phyloP scores from a whole-genome alignment of 2,888 invertebrate genomes.

The Pasiphila rectangulata region DNA sequence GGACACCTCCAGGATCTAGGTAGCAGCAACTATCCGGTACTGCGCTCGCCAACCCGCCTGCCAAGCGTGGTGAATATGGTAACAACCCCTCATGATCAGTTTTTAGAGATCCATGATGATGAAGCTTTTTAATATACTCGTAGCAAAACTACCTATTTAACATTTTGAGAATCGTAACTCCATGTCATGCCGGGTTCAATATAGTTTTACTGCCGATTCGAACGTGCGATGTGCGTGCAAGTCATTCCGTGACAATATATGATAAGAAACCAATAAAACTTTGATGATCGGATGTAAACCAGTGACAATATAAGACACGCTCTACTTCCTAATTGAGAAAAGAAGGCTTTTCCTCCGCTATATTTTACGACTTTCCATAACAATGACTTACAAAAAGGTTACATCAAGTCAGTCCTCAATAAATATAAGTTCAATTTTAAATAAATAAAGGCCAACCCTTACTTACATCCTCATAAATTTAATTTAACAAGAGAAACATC shows the following conservation, averaged over 20 bases:
- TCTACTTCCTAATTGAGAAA: slow-evolving; percentile 25
- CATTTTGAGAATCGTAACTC: slow-evolving; percentile 1
- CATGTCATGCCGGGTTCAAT: slow-evolving; percentile 2
- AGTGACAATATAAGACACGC: slow-evolving; percentile 27
- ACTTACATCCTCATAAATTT: slow-evolving; percentile 39
- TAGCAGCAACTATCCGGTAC: no score
- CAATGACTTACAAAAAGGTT: slow-evolving; percentile 23
- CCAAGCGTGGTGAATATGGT: no score
- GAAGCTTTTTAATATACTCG: no score
- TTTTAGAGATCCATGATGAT: no score
- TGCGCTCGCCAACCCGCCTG: no score
- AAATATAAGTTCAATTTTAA: slow-evolving; percentile 33
- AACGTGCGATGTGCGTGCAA: slow-evolving; percentile 24
- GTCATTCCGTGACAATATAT: slow-evolving; percentile 24
- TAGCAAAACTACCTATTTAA: neutral
- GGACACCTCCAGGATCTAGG: no score
- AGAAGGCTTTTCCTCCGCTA: slow-evolving; percentile 16
- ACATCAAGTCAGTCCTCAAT: slow-evolving; percentile 22
- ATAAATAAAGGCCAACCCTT: slow-evolving; percentile 30
- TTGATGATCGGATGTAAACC: slow-evolving; percentile 24
- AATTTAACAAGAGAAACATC: slow-evolving; percentile 36
- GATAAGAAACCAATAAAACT: slow-evolving; percentile 24
- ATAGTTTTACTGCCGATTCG: slow-evolving; percentile 22
- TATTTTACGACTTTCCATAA: slow-evolving; percentile 23
- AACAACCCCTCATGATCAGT: no score